These are phyloP conservation scores for Cerastoderma edule DNA, from an alignment of 2,888 invertebrate genomes.

Conservation along the genomic window DNA sequence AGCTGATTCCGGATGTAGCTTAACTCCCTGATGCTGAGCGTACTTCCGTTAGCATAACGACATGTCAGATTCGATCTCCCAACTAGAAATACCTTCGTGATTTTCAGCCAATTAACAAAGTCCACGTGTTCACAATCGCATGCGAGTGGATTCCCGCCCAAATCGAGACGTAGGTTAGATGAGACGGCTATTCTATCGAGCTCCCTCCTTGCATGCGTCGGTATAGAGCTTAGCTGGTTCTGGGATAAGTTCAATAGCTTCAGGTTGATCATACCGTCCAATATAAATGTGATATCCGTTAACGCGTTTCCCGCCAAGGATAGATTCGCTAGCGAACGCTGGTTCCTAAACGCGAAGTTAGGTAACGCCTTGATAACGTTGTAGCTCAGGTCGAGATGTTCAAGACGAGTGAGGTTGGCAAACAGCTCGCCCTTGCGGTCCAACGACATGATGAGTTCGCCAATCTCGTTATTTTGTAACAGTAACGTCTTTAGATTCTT, in stretches of 20 bases:
- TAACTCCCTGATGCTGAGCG: constrained; percentile 11
- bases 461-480: constrained; percentile 17
- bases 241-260: constrained; percentile 26
- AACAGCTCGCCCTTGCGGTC: constrained; percentile 1
- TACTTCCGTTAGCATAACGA: constrained; percentile 15
- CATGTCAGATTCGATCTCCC: constrained; percentile 3
- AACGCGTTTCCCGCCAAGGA: constrained; percentile 28
- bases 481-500: not conserved
- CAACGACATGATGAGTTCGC: not conserved
- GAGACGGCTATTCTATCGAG: constrained; percentile 29
- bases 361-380: not conserved
- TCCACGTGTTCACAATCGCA: constrained; percentile 29
- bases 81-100: constrained; percentile 28
- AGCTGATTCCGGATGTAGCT: constrained; percentile 11
- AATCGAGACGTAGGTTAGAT: constrained; percentile 1
- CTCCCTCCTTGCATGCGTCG: not conserved
- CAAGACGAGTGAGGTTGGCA: not conserved
- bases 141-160: constrained; percentile 23
- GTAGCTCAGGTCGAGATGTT: not conserved
- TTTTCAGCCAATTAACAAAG: constrained; percentile 36
- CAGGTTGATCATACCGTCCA: constrained; percentile 14
- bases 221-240: constrained; percentile 31
- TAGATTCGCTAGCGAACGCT: not conserved
- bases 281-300: constrained; percentile 23
- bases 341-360: constrained; percentile 1